A percentile compares a stretch with the other conserved stretches of the same genome.
These are phyloP conservation scores for Pipra filicauda DNA, from an alignment of 2,113 vertebrate species.

Conservation along the genomic window DNA sequence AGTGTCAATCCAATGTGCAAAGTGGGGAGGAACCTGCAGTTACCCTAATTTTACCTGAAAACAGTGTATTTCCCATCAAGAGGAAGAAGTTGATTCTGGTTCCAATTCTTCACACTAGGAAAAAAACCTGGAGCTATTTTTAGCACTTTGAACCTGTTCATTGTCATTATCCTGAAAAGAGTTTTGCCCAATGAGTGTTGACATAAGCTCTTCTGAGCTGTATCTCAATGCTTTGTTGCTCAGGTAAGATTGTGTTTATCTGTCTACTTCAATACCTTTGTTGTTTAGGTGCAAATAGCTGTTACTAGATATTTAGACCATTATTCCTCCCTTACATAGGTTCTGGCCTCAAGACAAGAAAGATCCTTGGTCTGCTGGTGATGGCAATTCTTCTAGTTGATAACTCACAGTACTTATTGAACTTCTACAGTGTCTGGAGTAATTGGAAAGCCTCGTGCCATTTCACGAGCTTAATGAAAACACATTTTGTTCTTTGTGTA, in stretches of 20 bases:
- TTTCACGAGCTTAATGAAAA: not conserved
- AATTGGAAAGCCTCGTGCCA: not conserved
- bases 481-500: not conserved
- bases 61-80: not conserved
- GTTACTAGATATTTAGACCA: not conserved
- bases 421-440: not conserved
- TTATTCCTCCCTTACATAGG: not conserved
- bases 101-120: not conserved
- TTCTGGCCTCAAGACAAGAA: not conserved
- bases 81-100: not conserved
- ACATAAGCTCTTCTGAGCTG: constrained; percentile 27
- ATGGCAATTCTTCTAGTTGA: not conserved
- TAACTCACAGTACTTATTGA: not conserved
- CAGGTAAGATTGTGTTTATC: constrained; percentile 10
- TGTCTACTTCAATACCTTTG: constrained; percentile 19
- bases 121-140: not conserved
- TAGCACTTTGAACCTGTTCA: constrained; percentile 20
- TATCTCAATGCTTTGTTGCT: not conserved
- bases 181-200: constrained; percentile 8
- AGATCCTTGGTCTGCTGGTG: not conserved
- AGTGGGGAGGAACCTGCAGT: not conserved
- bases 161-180: constrained; percentile 25
- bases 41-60: not conserved
- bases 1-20: not conserved
- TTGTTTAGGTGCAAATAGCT: not conserved